phyloP scores from a whole-genome alignment of 2,888 invertebrate species.

The Eupithecia vulgata region DNA sequence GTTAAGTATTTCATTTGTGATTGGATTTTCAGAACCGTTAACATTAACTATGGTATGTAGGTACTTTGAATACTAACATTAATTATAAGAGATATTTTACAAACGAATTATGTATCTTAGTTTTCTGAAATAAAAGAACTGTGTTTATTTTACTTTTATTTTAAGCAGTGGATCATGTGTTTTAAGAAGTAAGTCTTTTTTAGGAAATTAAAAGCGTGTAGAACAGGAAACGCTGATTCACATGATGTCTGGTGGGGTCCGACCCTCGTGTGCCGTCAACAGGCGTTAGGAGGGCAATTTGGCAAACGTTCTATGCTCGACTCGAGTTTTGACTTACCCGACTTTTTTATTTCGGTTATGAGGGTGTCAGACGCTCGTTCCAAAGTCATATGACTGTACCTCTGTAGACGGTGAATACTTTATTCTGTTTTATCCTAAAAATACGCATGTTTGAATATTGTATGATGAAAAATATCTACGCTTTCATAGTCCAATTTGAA shows the following conservation, averaged over 20 bases:
- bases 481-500: neutral
- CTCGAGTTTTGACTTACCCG: slow-evolving; percentile 32
- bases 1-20: too few relatives aligned
- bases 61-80: too few relatives aligned
- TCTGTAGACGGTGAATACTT: neutral
- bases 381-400: slow-evolving; percentile 18
- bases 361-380: slow-evolving; percentile 24
- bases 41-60: too few relatives aligned
- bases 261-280: slow-evolving; percentile 36
- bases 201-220: neutral
- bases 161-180: too few relatives aligned
- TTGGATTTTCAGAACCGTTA: too few relatives aligned
- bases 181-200: too few relatives aligned
- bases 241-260: neutral
- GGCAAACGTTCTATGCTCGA: slow-evolving; percentile 39
- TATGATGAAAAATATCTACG: neutral
- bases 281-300: slow-evolving; percentile 46
- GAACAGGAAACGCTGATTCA: slow-evolving; percentile 4
- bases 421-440: neutral
- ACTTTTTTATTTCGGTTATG: slow-evolving; percentile 34
- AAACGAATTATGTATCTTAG: too few relatives aligned
- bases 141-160: too few relatives aligned
- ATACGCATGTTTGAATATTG: neutral
- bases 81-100: too few relatives aligned
- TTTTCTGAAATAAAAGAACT: too few relatives aligned